Base-by-base conservation (phyloP, 2,797 vertebrate species). In the Eulemur coronatus region DNA sequence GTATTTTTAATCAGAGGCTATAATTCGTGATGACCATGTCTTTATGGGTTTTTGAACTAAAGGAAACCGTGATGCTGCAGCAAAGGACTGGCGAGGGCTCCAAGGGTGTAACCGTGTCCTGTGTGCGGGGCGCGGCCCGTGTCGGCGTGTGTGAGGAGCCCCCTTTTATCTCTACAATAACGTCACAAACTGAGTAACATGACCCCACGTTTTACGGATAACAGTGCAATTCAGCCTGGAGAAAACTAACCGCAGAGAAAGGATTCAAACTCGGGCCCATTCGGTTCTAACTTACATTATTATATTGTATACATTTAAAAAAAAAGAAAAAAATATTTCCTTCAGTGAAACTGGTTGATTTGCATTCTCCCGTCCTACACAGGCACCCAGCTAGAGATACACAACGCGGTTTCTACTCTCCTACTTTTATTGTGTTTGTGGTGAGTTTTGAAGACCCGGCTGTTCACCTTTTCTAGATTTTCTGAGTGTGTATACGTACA, bases 401-500 rank as follows among this genome's bases (percentile, higher is more conserved):
- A 0, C 11, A 0, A 1, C 7, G 1, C 18, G n/a, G 10, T 9
- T 88, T 38, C 18, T 12, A 0, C 28, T 24, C 61, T 12, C 48
- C 48, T 46, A 0, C 41, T 72, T 24, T 61, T 33, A 1, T 0
- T 1, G 2, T 14, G 17, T 38, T 35, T 7, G 9, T 6, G 5
- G 5, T n/a, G 55, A 43, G 13, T 67, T 52, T 52, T 13, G 50
- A 82, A 59, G 30, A 80, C 28, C 17, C 18, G 33, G 1, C 59
- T 26, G 6, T 38, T n/a, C 10, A 6, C 17, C 63, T 24, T 30
- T 12, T 24, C n/a, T n/a, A 10, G 28, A 15, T 10, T 2, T 0
- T 18, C 48, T 48, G 8, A 24, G 17, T n/a, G 43, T 43, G 9
- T 20, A 12, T 12, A 10, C 24, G 13, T 18, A 15, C 55, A 70